Percentiles rank a stretch among this genome's conserved stretches.
Evolutionary conservation across 2,113 vertebrate species (phyloP).

Genomic region (Sylvietta virens): DNA sequence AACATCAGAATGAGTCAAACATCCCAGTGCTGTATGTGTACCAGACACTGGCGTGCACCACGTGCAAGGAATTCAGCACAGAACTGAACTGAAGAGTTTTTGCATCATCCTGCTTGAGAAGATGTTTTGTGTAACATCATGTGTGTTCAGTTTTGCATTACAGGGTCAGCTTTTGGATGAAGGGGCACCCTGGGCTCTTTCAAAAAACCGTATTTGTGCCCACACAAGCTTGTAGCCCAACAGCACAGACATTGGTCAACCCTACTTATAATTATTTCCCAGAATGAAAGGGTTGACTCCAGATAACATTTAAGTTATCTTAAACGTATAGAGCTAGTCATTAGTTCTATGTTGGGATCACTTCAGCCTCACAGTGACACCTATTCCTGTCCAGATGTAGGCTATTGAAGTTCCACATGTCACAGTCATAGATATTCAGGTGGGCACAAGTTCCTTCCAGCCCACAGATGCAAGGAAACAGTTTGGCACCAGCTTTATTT

Average conservation of each 20-base stretch:
- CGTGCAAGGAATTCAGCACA: background rate
- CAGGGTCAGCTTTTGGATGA: background rate
- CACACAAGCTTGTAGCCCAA: background rate
- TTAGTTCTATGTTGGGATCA: background rate
- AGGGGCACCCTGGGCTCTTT: background rate
- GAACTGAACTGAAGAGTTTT: background rate
- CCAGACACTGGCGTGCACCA: background rate
- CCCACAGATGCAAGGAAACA: background rate
- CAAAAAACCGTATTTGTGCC: background rate
- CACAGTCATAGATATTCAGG: background rate
- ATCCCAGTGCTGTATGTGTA: background rate
- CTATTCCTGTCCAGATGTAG: background rate
- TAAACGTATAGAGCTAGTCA: background rate
- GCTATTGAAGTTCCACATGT: rapidly evolving
- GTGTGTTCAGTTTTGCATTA: background rate
- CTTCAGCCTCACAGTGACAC: background rate
- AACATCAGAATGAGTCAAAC: background rate
- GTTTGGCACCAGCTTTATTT: background rate
- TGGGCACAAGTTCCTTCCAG: background rate
- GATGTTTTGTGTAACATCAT: rapidly evolving
- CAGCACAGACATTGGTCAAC: background rate
- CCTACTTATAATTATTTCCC: background rate
- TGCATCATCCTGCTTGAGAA: background rate
- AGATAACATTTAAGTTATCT: background rate
- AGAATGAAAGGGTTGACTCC: background rate